These are phyloP conservation scores for Aphodius granarius DNA, from an alignment of 2,888 invertebrate genomes.

Conservation along the genomic window DNA sequence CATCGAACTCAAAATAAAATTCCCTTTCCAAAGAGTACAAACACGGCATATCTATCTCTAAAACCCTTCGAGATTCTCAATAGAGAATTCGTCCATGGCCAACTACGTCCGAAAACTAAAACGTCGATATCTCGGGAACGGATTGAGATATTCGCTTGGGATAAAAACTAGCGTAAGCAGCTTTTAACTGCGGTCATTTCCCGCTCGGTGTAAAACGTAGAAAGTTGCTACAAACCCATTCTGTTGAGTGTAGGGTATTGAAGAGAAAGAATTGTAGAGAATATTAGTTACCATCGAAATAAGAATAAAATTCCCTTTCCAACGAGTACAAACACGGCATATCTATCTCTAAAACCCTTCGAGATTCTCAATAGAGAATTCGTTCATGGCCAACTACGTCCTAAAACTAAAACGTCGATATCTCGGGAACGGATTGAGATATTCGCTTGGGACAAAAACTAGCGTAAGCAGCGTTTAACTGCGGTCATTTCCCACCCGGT, in stretches of 20 bases:
- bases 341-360: not conserved
- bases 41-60: too few relatives aligned
- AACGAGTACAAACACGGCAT: not conserved
- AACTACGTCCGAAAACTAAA: not conserved
- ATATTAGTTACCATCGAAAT: too few relatives aligned
- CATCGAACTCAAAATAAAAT: too few relatives aligned
- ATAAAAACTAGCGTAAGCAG: not conserved
- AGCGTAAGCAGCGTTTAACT: not conserved
- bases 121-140: not conserved
- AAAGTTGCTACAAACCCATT: too few relatives aligned
- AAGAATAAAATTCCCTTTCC: not conserved
- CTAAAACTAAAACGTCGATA: not conserved
- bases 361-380: not conserved
- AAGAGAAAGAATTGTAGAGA: too few relatives aligned
- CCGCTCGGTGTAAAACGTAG: too few relatives aligned
- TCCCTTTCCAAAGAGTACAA: not conserved
- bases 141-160: not conserved
- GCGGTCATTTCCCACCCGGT: too few relatives aligned
- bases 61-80: too few relatives aligned
- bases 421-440: not conserved
- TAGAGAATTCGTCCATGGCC: not conserved
- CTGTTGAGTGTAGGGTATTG: constrained; percentile 62
- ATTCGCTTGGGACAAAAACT: not conserved
- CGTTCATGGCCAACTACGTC: not conserved
- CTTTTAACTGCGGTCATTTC: too few relatives aligned